Base-by-base conservation (phyloP, 2,113 vertebrate genomes). In the Hystrix brachyura region DNA sequence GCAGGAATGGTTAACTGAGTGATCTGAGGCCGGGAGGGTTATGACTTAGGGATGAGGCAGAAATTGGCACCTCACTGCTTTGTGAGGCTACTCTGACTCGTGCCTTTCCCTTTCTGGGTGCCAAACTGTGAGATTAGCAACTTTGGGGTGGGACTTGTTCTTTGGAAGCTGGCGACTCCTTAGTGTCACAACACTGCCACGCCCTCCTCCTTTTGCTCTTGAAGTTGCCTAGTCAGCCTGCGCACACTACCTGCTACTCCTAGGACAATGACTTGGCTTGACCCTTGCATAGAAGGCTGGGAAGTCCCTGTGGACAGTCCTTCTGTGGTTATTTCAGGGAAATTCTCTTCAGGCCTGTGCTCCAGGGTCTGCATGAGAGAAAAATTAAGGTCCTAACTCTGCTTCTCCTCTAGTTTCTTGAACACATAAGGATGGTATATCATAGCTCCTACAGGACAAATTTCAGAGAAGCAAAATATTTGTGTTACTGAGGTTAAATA, bases 31-130 rank as follows among this genome's bases (percentile, higher is more conserved):
- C 78, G 80, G 62, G 86, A 96, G 60, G 89, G 53, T 92, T 96
- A 93, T 93, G 93, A 95, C 29, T 93, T 57, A 43, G 43, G 69
- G 72, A 95, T 97, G 98, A 97, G 82, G 88, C 94, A 59, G 93
- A 97, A 95, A 83, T 87, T 97, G 97, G 91, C 93, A 95, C n/a
- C 29, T 91, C 7, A 1, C 25, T 55, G 46, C 55, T 94, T 91
- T 79, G 86, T 74, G 93, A 97, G 82, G 46, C 76, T 83, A 72
- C 46, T 95, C 67, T 96, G 88, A 93, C 67, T 96, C 4, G 60
- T 97, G 95, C 88, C 83, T 93, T 97, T 89, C 71, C 78, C 79
- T 86, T 84, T 82, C 67, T 13, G 29, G 51, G 23, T 81, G 95
- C 91, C 95, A 97, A 96, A 55, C 87, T 80, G 74, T 1, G 46